These are phyloP conservation scores for Cyclura pinguis DNA, from an alignment of 2,797 vertebrate species.

Conservation along the genomic window DNA sequence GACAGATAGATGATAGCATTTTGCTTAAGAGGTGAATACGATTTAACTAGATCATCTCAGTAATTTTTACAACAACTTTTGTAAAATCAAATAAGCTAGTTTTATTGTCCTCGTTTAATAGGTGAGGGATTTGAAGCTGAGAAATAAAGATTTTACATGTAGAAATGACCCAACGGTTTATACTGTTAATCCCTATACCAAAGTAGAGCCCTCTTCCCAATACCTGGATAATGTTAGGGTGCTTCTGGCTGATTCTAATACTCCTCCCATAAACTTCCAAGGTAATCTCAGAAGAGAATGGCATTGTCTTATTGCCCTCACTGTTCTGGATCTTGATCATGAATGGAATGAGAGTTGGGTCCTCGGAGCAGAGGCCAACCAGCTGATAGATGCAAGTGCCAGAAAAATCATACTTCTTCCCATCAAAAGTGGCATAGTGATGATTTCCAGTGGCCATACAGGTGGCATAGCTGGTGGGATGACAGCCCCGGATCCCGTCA, in stretches of 20 bases:
- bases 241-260: constrained; percentile 78
- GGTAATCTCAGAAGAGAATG: constrained; percentile 78
- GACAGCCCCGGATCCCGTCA: constrained; percentile 71
- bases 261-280: constrained; percentile 75
- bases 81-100: neutral
- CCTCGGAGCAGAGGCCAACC: constrained; percentile 57
- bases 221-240: constrained; percentile 80
- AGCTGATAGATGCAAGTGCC: constrained; percentile 80
- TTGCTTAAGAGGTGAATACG: neutral
- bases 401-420: constrained; percentile 74
- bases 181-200: too few species aligned
- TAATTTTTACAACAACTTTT: neutral
- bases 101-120: neutral
- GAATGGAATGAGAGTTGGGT: constrained; percentile 74
- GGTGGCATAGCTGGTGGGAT: constrained; percentile 45
- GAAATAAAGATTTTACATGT: neutral
- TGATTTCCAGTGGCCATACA: constrained; percentile 77
- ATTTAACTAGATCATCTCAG: neutral
- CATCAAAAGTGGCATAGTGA: constrained; percentile 79
- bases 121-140: neutral
- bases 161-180: neutral
- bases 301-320: constrained; percentile 78
- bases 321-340: constrained; percentile 83
- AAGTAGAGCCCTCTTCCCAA: neutral
- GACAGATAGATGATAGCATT: too few species aligned